Percentiles rank a stretch among this genome's conserved stretches.
These are phyloP conservation scores for Madoqua kirkii DNA, from an alignment of 2,113 vertebrate genomes.

Conservation along the genomic window DNA sequence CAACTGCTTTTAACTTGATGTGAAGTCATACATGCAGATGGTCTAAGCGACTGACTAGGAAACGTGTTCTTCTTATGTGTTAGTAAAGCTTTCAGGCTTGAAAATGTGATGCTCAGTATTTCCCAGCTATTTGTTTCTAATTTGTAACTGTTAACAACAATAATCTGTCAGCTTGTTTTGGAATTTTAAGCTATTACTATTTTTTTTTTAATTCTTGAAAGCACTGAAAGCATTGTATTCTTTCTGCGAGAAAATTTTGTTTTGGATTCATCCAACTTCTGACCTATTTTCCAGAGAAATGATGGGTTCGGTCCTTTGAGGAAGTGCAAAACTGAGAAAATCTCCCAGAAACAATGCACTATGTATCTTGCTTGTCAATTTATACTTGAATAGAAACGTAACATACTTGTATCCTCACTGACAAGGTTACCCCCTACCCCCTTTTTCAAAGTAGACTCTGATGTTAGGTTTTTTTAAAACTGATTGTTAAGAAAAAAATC, in stretches of 20 bases:
- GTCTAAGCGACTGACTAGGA: background rate
- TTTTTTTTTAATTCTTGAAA: background rate
- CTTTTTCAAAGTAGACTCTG: background rate
- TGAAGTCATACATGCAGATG: background rate
- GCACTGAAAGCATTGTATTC: background rate
- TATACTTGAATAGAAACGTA: background rate
- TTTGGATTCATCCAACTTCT: background rate
- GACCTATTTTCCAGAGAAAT: background rate
- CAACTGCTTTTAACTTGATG: background rate
- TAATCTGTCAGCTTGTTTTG: background rate
- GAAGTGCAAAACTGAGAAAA: background rate
- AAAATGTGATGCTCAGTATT: background rate
- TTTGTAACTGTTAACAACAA: background rate
- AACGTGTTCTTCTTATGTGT: background rate
- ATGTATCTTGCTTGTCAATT: background rate
- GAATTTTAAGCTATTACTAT: background rate
- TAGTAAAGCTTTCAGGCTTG: background rate
- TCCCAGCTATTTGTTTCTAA: background rate
- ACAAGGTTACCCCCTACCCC: background rate
- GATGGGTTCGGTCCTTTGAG: background rate
- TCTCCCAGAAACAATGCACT: background rate
- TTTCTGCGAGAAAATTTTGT: background rate
- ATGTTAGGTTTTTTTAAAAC: background rate
- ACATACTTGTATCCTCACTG: background rate
- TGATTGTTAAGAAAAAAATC: background rate